Evolutionary conservation across 1,140 invertebrate species (phyloP).

Genomic region (Diuraphis noxia): DNA sequence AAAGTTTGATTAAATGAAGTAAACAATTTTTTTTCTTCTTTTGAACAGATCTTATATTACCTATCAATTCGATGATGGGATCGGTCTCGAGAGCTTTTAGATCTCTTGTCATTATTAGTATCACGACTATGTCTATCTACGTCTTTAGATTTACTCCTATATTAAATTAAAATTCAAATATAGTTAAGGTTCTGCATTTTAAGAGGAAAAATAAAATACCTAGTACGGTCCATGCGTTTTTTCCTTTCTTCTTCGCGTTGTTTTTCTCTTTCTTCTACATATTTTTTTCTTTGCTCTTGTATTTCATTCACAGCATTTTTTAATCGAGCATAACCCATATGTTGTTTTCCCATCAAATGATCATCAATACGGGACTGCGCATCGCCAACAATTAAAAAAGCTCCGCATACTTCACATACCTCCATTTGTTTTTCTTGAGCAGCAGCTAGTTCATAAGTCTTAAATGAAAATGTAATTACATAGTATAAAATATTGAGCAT

Average conservation of each 20-base stretch:
- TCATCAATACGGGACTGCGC: constrained; percentile 97
- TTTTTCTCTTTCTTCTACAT: constrained; percentile 54
- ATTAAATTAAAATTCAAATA: background rate
- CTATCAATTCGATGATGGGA: constrained; percentile 39
- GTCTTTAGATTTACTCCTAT: constrained; percentile 40
- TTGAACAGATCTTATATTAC: background rate
- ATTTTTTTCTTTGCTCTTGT: constrained; percentile 55
- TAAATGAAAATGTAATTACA: constrained; percentile 55
- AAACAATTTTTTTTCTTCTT: background rate
- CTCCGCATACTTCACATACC: constrained; percentile 97
- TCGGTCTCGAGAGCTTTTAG: constrained; percentile 33
- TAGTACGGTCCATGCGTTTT: constrained; percentile 35
- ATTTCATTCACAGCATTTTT: constrained; percentile 71
- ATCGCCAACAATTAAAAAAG: constrained; percentile 97
- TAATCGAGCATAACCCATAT: constrained; percentile 83
- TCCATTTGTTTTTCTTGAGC: constrained; percentile 98
- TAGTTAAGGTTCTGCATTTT: background rate
- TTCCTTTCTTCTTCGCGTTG: constrained; percentile 46
- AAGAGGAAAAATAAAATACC: background rate
- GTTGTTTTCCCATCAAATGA: constrained; percentile 96
- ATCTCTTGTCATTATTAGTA: constrained; percentile 29
- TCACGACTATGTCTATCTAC: constrained; percentile 36
- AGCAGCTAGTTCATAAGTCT: constrained; percentile 77
- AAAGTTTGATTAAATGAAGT: background rate
- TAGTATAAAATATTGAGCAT: constrained; percentile 6